Percentiles rank a stretch among this genome's conserved stretches.
Conservation (phyloP, 1,140 invertebrate genomes). For the Drosophila ercepeae region DNA sequence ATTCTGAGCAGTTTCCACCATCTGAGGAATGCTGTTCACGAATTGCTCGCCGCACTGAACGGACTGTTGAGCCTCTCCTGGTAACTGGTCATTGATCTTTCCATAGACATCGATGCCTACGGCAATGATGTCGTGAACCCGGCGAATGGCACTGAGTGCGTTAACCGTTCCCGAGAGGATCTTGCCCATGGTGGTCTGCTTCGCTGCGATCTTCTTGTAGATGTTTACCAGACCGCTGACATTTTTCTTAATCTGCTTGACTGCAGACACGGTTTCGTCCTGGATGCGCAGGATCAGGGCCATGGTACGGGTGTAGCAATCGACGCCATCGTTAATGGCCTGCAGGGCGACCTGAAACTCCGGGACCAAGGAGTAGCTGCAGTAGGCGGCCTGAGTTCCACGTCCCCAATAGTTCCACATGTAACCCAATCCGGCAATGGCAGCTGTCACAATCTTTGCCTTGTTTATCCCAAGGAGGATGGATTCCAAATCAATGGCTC, state of each 20-base stretch:
- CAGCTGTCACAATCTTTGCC: conserved; percentile 66
- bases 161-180: conserved; percentile 67
- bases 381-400: conserved; percentile 64
- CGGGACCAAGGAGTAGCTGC: conserved; percentile 72
- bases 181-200: conserved; percentile 63
- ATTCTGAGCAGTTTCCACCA: conserved; percentile 65
- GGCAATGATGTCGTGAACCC: conserved; percentile 66
- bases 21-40: conserved; percentile 57
- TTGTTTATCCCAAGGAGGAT: conserved; percentile 63
- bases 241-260: conserved; percentile 58
- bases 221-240: conserved; percentile 56
- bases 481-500: conserved; percentile 52
- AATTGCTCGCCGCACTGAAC: conserved; percentile 52
- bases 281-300: conserved; percentile 52
- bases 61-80: conserved; percentile 37
- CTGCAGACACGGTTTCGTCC: conserved; percentile 63
- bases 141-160: conserved; percentile 49
- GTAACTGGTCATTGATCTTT: conserved; percentile 56
- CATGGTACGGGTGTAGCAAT: conserved; percentile 67
- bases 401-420: conserved; percentile 64
- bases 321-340: conserved; percentile 63
- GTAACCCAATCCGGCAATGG: conserved; percentile 45
- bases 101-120: conserved; percentile 62
- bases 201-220: conserved; percentile 71
- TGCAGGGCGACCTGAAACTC: conserved; percentile 64